Percentiles rank a stretch among this genome's conserved stretches.
Conservation (phyloP, 2,888 invertebrate genomes). For the Adelognathus sp. region DNA sequence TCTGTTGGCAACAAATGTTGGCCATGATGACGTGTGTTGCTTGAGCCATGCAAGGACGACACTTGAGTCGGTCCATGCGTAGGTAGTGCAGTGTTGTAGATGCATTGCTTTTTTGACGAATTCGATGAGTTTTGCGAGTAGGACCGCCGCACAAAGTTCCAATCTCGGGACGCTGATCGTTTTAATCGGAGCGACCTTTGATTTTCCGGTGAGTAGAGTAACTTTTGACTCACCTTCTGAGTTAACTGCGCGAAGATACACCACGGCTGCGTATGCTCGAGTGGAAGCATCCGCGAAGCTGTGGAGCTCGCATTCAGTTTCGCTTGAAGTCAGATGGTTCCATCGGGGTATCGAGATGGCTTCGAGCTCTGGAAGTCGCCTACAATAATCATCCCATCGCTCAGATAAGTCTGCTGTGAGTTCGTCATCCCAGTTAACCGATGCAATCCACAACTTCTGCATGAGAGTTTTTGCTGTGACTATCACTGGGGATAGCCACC, state of each 20-base stretch:
- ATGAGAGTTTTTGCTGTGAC: constrained; percentile 1
- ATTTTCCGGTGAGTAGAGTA: neutral
- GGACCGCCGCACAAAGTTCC: constrained; percentile 53
- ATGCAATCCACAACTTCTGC: constrained; percentile 6
- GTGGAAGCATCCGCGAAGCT: constrained; percentile 11
- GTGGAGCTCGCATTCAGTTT: neutral
- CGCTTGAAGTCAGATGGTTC: neutral
- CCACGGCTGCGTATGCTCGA: neutral
- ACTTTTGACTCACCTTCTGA: neutral
- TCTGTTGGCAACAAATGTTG: constrained; percentile 50
- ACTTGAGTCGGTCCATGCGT: constrained; percentile 57
- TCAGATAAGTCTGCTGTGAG: neutral
- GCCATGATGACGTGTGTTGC: constrained; percentile 40
- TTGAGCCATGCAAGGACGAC: constrained; percentile 58
- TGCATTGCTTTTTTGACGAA: neutral
- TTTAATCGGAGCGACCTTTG: neutral
- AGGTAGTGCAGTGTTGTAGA: neutral
- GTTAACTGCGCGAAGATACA: neutral
- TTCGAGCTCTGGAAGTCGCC: neutral
- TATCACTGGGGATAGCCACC: neutral
- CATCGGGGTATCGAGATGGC: constrained; percentile 2
- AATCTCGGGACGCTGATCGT: constrained; percentile 39
- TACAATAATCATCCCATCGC: neutral
- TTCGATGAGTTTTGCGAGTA: constrained; percentile 37
- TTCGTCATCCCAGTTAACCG: constrained; percentile 8